These are phyloP conservation scores for Cololabis saira DNA, from an alignment of 2,113 vertebrate genomes.

Conservation along the genomic window DNA sequence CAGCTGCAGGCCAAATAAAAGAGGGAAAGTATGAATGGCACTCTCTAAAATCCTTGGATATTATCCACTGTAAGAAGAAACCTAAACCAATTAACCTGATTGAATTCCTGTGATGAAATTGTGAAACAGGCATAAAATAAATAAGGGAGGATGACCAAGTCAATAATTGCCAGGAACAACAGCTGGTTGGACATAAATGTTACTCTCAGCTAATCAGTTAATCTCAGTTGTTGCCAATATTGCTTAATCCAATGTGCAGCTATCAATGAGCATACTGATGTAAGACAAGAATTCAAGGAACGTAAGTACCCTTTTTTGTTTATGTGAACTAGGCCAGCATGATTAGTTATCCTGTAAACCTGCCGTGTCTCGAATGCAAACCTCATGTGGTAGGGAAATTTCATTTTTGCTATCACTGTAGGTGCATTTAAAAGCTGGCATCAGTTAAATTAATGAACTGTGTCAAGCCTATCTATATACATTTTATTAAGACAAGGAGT, in stretches of 20 bases:
- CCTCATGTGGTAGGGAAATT: background rate
- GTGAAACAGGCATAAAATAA: conserved; percentile 27
- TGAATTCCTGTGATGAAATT: conserved; percentile 9
- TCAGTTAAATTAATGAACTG: conserved; percentile 35
- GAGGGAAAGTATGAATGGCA: background rate
- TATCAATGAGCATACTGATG: conserved; percentile 40
- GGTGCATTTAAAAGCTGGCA: background rate
- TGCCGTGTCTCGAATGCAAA: background rate
- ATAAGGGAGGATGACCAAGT: background rate
- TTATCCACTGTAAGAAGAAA: conserved; percentile 14
- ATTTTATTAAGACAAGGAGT: too few relatives aligned
- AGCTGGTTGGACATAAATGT: conserved; percentile 37
- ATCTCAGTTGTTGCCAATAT: conserved; percentile 30
- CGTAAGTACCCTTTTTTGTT: background rate
- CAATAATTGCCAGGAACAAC: conserved; percentile 47
- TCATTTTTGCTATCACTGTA: background rate
- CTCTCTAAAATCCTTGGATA: conserved; percentile 1
- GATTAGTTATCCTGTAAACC: background rate
- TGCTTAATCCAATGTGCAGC: conserved; percentile 30
- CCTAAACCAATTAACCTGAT: conserved; percentile 20
- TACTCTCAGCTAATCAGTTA: conserved; percentile 14
- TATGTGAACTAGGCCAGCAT: conserved; percentile 13
- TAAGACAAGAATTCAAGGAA: background rate
- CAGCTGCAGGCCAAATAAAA: conserved; percentile 8
- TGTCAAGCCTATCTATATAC: conserved; percentile 9